These are phyloP conservation scores for Xylota segnis DNA, from an alignment of 2,888 invertebrate genomes.

Conservation along the genomic window DNA sequence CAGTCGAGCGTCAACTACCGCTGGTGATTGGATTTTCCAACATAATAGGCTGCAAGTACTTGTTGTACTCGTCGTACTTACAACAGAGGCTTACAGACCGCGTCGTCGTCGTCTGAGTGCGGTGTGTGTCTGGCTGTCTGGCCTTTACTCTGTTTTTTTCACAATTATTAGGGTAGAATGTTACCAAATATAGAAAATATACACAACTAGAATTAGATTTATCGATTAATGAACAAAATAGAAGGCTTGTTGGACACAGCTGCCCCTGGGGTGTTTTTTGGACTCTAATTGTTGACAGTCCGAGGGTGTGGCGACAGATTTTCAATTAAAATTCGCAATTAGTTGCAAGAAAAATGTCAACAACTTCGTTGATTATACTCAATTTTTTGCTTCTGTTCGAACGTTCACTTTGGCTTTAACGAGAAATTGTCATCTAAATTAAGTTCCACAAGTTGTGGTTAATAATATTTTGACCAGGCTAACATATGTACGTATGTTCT, in stretches of 20 bases:
- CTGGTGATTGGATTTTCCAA: slow-evolving; percentile 47
- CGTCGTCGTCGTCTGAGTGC: slow-evolving; percentile 13
- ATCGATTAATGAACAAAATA: slow-evolving; percentile 56
- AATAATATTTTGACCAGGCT: background rate
- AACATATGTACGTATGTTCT: background rate
- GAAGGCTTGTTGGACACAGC: slow-evolving; percentile 12
- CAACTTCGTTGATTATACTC: slow-evolving; percentile 49
- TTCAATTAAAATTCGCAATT: slow-evolving; percentile 75
- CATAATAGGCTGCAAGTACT: background rate
- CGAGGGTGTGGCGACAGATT: slow-evolving; percentile 67
- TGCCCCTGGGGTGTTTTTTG: slow-evolving; percentile 28
- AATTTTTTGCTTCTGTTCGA: background rate
- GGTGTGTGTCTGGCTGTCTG: slow-evolving; percentile 13
- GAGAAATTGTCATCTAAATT: background rate
- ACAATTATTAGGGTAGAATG: slow-evolving; percentile 44
- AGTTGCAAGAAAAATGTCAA: slow-evolving; percentile 69
- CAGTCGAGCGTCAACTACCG: slow-evolving; percentile 45
- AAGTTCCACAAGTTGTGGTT: background rate
- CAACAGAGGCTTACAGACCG: slow-evolving; percentile 36
- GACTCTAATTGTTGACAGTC: slow-evolving; percentile 53
- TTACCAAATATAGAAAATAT: slow-evolving; percentile 65
- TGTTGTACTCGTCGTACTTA: slow-evolving; percentile 11
- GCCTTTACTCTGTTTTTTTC: slow-evolving; percentile 2
- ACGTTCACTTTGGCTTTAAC: slow-evolving; percentile 32
- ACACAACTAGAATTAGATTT: slow-evolving; percentile 58